These are phyloP conservation scores for Thumatha senex DNA, from an alignment of 2,888 invertebrate species.

Conservation along the genomic window DNA sequence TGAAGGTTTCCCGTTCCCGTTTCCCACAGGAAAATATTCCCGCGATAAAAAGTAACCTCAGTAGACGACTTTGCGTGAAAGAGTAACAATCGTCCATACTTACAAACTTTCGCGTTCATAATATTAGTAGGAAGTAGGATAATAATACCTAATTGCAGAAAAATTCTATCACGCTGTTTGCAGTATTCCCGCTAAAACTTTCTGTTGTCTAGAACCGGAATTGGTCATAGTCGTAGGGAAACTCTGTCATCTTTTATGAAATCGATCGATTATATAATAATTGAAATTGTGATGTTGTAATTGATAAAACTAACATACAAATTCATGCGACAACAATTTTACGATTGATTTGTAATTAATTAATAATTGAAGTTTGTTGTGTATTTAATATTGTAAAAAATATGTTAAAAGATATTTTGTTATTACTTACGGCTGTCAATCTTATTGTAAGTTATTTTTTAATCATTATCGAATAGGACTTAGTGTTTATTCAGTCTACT, in stretches of 20 bases:
- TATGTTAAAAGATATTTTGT: conserved; percentile 25
- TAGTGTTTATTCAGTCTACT: not conserved
- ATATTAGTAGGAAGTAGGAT: too few relatives aligned
- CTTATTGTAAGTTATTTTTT: conserved; percentile 34
- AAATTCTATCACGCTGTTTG: too few relatives aligned
- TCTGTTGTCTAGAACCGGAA: not conserved
- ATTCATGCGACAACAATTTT: conserved; percentile 37
- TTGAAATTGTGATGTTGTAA: conserved; percentile 34
- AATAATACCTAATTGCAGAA: too few relatives aligned
- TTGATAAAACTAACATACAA: conserved; percentile 44
- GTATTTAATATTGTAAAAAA: conserved; percentile 23
- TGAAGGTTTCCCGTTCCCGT: too few relatives aligned
- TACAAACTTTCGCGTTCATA: too few relatives aligned
- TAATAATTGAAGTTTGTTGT: conserved; percentile 29
- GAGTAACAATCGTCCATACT: too few relatives aligned
- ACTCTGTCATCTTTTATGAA: not conserved
- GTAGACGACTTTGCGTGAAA: too few relatives aligned
- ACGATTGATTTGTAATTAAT: conserved; percentile 39
- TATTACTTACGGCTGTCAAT: conserved; percentile 24
- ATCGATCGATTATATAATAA: conserved; percentile 14
- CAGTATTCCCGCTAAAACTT: not conserved
- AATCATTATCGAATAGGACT: not conserved
- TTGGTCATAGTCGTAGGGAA: too few relatives aligned
- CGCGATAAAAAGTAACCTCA: too few relatives aligned
- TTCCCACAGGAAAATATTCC: too few relatives aligned